Percentiles rank a stretch among this genome's conserved stretches.
Evolutionary conservation across 2,797 vertebrate species (phyloP).

Genomic region (Scarus forsteni): DNA sequence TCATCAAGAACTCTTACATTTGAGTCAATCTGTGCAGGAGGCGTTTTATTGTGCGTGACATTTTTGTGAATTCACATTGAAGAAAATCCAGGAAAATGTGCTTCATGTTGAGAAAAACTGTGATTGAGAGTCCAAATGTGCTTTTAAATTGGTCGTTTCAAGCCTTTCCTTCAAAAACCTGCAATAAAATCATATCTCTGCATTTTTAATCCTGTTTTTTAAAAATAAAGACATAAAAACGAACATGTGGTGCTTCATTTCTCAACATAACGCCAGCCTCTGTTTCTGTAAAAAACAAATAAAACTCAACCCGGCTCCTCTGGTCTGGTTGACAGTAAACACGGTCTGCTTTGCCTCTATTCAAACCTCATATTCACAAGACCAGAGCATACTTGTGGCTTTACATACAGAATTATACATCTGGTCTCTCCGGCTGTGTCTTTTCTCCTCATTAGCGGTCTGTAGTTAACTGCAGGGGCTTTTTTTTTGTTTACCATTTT

Average conservation of each 20-base stretch:
- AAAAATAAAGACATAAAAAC: no score
- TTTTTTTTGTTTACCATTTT: background rate
- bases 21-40: background rate
- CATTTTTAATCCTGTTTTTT: no score
- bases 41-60: background rate
- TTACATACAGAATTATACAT: background rate
- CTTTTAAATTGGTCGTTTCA: no score
- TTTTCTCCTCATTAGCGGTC: background rate
- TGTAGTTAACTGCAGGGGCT: background rate
- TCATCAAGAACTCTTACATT: constrained; percentile 76
- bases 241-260: background rate
- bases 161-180: no score
- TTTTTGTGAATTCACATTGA: no score
- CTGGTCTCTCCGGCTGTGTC: background rate
- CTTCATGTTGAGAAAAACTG: no score
- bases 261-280: background rate
- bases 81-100: no score
- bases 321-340: constrained; percentile 57
- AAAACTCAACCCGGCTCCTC: background rate
- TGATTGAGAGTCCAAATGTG: no score
- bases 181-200: no score
- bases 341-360: constrained; percentile 10
- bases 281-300: constrained; percentile 13
- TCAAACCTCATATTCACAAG: background rate
- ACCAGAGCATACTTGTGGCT: background rate